These are phyloP conservation scores for Syngnathus scovelli DNA, from an alignment of 2,113 vertebrate genomes.

Conservation along the genomic window DNA sequence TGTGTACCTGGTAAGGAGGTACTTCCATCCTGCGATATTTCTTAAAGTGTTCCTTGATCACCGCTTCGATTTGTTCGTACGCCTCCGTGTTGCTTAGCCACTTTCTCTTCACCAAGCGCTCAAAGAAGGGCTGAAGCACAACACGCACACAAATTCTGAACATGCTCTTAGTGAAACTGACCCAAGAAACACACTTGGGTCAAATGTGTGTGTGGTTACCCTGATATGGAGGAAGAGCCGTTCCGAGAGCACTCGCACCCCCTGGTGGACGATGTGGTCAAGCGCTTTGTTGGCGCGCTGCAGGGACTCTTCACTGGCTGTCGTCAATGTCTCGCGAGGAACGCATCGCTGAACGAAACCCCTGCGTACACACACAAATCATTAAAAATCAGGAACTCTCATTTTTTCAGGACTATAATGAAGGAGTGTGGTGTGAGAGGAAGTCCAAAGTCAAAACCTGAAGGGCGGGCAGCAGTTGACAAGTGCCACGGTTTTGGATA, in stretches of 20 bases:
- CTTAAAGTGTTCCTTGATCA: slow-evolving; percentile 74
- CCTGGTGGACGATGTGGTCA: slow-evolving; percentile 75
- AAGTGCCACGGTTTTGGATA: slow-evolving; percentile 75
- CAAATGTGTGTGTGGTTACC: slow-evolving; percentile 56
- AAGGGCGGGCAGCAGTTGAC: slow-evolving; percentile 86
- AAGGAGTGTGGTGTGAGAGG: not conserved
- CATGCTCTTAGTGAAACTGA: not conserved
- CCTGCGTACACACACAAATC: slow-evolving; percentile 44
- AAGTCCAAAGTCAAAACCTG: slow-evolving; percentile 53
- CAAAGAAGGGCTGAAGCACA: slow-evolving; percentile 72
- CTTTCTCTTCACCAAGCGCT: slow-evolving; percentile 82
- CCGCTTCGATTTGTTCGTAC: slow-evolving; percentile 77
- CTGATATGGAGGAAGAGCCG: slow-evolving; percentile 78
- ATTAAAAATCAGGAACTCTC: too few species aligned
- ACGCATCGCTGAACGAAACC: slow-evolving; percentile 74
- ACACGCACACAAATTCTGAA: not conserved
- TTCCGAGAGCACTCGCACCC: slow-evolving; percentile 74
- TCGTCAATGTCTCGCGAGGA: slow-evolving; percentile 66
- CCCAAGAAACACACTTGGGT: too few species aligned
- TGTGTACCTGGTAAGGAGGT: slow-evolving; percentile 80
- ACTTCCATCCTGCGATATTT: slow-evolving; percentile 76
- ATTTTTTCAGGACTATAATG: too few species aligned
- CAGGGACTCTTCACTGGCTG: slow-evolving; percentile 70
- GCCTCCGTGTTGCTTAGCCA: slow-evolving; percentile 82
- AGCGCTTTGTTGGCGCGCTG: slow-evolving; percentile 68